Evolutionary conservation across 2,797 vertebrate species (phyloP).

Genomic region (Pterois miles): DNA sequence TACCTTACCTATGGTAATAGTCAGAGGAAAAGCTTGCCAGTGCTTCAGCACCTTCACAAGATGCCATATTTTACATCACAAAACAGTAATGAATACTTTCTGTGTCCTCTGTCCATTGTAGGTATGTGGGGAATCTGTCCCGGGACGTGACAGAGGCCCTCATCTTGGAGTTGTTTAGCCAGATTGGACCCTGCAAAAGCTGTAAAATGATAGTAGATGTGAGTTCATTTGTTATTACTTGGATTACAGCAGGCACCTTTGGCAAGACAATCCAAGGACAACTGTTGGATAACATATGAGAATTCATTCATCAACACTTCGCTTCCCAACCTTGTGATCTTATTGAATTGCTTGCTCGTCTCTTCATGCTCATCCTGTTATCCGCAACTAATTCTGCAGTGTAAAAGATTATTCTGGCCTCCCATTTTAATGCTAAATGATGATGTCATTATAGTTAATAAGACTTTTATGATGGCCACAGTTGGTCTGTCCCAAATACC

Average conservation of each 20-base stretch:
- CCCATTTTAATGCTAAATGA: neutral
- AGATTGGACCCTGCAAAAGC: conserved; percentile 96
- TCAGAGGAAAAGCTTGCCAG: neutral
- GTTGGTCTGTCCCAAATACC: neutral
- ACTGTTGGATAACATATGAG: neutral
- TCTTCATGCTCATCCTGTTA: neutral
- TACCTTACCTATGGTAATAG: neutral
- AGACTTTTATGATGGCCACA: neutral
- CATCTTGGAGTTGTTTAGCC: conserved; percentile 94
- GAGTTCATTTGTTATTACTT: conserved; percentile 64
- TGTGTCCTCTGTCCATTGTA: conserved; percentile 50
- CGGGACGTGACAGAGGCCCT: conserved; percentile 95
- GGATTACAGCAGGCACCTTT: neutral
- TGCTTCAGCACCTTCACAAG: neutral
- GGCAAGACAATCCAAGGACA: neutral
- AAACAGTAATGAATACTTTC: neutral
- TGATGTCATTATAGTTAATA: neutral
- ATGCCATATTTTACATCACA: neutral
- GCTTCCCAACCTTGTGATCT: neutral
- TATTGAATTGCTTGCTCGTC: neutral
- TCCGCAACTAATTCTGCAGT: neutral
- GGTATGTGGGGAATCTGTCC: conserved; percentile 95
- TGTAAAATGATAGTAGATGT: conserved; percentile 99
- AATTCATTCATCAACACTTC: neutral
- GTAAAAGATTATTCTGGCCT: neutral